phyloP scores from a whole-genome alignment of 1,140 invertebrate genomes.

The Pseudomyrmex gracilis region DNA sequence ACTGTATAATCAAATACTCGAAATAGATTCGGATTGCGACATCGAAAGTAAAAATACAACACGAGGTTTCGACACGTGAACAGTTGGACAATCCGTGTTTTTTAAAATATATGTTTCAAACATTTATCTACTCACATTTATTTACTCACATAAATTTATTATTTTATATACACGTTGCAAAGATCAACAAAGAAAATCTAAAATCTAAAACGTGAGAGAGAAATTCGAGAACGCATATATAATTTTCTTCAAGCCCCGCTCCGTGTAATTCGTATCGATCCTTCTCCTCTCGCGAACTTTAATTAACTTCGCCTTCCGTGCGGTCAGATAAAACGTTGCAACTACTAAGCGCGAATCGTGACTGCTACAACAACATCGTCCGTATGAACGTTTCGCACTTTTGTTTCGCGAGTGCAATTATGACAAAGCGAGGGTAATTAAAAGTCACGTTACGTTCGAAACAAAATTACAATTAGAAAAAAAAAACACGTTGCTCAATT shows the following conservation, averaged over 20 bases:
- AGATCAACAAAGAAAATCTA: background rate
- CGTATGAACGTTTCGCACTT: background rate
- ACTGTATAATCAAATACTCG: background rate
- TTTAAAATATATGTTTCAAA: no score
- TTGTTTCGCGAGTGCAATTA: background rate
- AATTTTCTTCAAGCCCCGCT: background rate
- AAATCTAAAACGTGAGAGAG: background rate
- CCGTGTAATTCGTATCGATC: constrained; percentile 43
- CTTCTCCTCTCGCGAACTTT: constrained; percentile 16
- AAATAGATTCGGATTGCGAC: background rate
- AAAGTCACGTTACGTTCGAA: background rate
- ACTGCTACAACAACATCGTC: constrained; percentile 7
- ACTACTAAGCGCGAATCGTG: background rate
- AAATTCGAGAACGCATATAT: background rate
- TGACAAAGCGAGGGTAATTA: background rate
- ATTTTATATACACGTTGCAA: background rate
- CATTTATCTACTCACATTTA: no score
- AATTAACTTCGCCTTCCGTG: constrained; percentile 53
- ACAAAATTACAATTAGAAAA: background rate
- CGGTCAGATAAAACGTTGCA: constrained; percentile 23
- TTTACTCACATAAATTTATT: no score
- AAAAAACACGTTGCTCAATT: background rate
- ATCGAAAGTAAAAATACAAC: background rate
- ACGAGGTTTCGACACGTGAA: no score
- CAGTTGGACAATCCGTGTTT: background rate